Conservation (phyloP, 2,113 vertebrate species). For the Coptodon rendalli region DNA sequence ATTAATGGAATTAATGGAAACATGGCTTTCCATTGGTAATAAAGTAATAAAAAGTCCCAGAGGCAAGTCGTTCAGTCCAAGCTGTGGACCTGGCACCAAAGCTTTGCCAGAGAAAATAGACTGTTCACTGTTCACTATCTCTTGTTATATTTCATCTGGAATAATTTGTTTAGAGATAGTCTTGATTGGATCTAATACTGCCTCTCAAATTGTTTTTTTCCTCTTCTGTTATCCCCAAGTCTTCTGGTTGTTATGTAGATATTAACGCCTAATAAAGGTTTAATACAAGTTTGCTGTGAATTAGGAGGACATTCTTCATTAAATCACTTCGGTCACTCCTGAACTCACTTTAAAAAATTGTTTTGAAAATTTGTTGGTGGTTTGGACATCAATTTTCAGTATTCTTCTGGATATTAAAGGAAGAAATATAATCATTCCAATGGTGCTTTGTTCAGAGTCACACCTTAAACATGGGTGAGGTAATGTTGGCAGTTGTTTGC, state of each 20-base stretch:
- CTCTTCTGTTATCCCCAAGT: background rate
- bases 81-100: background rate
- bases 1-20: background rate
- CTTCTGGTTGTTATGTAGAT: background rate
- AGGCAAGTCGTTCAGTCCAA: background rate
- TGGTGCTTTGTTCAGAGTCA: background rate
- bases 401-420: rapidly evolving
- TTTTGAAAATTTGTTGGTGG: background rate
- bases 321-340: rapidly evolving
- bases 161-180: slow-evolving; percentile 1
- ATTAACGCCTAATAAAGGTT: background rate
- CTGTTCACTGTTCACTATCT: background rate
- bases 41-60: no score
- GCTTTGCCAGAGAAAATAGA: background rate
- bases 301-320: background rate
- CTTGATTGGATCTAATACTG: background rate
- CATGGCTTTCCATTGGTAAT: background rate
- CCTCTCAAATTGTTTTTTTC: background rate
- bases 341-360: background rate
- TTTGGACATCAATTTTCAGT: background rate
- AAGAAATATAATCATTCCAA: background rate
- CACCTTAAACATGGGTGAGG: background rate
- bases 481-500: background rate
- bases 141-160: background rate
- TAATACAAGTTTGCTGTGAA: background rate